Percentiles rank a stretch among this genome's conserved stretches.
Conservation (phyloP, 2,888 invertebrate species). For the Microctonus aethiopoides region DNA sequence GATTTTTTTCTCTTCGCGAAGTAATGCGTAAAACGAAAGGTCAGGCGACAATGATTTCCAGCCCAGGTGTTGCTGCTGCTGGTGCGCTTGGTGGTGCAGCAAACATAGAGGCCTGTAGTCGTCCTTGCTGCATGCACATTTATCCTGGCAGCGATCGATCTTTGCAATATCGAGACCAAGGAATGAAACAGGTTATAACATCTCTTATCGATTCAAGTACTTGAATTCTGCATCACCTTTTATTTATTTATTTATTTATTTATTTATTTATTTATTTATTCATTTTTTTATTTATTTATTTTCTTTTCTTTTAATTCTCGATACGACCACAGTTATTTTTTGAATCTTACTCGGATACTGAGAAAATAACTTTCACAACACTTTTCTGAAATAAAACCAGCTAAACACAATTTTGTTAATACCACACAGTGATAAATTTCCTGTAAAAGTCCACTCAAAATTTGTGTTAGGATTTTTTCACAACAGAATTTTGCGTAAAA, state of each 20-base stretch:
- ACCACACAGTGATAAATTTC: too few species aligned
- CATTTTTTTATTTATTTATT: constrained; percentile 7
- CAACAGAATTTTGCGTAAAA: too few species aligned
- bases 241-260: constrained; percentile 11
- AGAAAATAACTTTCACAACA: too few species aligned
- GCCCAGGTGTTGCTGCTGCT: constrained; percentile 36
- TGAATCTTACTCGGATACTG: too few species aligned
- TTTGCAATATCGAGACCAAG: constrained; percentile 28
- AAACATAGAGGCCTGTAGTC: constrained; percentile 32
- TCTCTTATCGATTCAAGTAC: constrained; percentile 35
- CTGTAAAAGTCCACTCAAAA: too few species aligned
- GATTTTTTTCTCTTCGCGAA: not conserved
- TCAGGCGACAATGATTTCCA: constrained; percentile 43
- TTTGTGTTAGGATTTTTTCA: too few species aligned
- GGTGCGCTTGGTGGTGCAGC: not conserved
- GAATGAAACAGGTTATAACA: constrained; percentile 16
- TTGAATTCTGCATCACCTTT: constrained; percentile 29
- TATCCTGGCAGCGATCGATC: constrained; percentile 42
- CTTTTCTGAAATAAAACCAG: too few species aligned
- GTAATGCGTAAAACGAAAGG: constrained; percentile 36
- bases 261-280: constrained; percentile 13
- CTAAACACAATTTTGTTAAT: too few species aligned
- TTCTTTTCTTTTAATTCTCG: not conserved
- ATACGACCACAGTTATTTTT: not conserved
- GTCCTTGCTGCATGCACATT: constrained; percentile 35